A percentile compares a stretch with the other conserved stretches of the same genome.
Conservation (phyloP, 1,140 invertebrate genomes). For the Cotesia glomerata region DNA sequence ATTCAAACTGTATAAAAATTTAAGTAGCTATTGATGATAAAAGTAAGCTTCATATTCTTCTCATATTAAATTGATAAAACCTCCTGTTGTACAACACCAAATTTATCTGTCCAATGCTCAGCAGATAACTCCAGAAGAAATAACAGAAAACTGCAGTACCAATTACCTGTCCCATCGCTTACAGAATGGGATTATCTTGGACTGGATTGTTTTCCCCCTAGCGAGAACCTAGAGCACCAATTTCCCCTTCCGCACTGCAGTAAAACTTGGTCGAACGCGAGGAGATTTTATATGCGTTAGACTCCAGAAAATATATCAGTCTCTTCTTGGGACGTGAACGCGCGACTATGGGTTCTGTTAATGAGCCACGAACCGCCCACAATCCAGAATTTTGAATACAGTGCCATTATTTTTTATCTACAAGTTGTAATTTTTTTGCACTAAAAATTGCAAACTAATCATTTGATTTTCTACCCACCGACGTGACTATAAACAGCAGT, state of each 20-base stretch:
- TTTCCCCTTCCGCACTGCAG: neutral
- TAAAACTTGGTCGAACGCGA: neutral
- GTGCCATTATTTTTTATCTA: neutral
- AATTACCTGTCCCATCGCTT: no score
- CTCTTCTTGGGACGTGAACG: constrained; percentile 53
- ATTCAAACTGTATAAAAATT: no score
- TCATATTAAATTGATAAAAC: no score
- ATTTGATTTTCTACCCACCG: neutral
- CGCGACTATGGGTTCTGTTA: constrained; percentile 45
- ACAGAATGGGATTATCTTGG: no score
- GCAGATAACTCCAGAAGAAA: no score
- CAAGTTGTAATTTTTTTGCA: neutral
- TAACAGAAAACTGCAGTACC: no score
- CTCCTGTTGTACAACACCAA: no score
- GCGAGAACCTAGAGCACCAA: neutral
- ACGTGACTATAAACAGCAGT: no score
- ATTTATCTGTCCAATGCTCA: no score
- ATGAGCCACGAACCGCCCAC: constrained; percentile 32
- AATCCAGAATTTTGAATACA: constrained; percentile 9
- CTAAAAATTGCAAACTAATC: neutral
- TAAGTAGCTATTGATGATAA: no score
- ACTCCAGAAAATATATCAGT: constrained; percentile 52
- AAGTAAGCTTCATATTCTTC: no score
- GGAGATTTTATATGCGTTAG: constrained; percentile 52
- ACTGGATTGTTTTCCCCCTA: neutral